Conservation (phyloP, 2,113 vertebrate genomes). For the Polypterus senegalus region DNA sequence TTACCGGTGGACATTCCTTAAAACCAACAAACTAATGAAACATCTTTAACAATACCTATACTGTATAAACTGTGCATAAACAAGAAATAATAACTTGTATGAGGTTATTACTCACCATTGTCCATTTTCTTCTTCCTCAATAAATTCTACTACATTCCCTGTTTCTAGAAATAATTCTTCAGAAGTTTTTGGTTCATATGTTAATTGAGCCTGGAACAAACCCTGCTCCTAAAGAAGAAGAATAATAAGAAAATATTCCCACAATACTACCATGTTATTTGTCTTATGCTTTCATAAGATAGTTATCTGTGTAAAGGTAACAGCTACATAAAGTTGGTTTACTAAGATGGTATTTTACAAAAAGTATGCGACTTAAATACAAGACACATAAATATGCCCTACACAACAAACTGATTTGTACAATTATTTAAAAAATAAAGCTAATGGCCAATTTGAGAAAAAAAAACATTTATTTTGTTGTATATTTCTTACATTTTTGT, state of each 20-base stretch:
- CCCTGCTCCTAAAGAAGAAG: slow-evolving; percentile 35
- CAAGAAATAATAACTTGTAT: too few relatives aligned
- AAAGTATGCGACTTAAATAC: too few relatives aligned
- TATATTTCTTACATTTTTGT: slow-evolving; percentile 52
- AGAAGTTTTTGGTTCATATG: slow-evolving; percentile 44
- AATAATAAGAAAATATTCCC: slow-evolving; percentile 5
- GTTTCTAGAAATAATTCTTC: slow-evolving; percentile 46
- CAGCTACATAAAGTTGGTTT: not conserved
- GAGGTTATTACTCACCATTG: slow-evolving; percentile 59
- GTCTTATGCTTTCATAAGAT: not conserved
- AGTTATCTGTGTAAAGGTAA: not conserved
- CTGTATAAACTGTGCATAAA: too few relatives aligned
- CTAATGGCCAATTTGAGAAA: not conserved
- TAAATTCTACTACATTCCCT: slow-evolving; percentile 57
- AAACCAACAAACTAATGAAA: too few relatives aligned
- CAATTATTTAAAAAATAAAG: not conserved
- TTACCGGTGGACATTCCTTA: too few relatives aligned
- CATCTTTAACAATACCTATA: too few relatives aligned
- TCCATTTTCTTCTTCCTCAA: slow-evolving; percentile 61
- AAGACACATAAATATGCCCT: not conserved
- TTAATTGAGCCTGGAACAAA: slow-evolving; percentile 62
- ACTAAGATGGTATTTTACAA: not conserved
- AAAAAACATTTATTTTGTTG: too few relatives aligned
- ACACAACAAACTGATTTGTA: too few relatives aligned
- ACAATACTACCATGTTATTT: not conserved